These are phyloP conservation scores for Ptychodera flava DNA, from an alignment of 35 echinoderm and acorn worm species.

Conservation along the genomic window DNA sequence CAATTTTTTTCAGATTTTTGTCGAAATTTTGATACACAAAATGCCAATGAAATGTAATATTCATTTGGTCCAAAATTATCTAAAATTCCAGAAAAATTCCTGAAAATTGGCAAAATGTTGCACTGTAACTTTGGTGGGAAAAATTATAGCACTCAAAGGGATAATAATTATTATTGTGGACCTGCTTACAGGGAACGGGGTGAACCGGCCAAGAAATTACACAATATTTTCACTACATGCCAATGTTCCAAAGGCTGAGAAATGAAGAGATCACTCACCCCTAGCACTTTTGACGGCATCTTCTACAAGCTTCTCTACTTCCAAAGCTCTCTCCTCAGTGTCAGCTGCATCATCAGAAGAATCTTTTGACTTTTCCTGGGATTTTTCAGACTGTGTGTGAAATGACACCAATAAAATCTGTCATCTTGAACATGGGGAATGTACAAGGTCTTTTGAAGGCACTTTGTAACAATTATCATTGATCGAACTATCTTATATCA, in stretches of 20 bases:
- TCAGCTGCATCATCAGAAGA: not conserved
- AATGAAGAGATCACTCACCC: not conserved
- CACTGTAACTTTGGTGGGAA: too few species aligned
- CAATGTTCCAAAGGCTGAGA: not conserved
- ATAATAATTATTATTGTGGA: too few species aligned
- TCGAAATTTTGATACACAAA: too few species aligned
- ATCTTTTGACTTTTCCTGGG: not conserved
- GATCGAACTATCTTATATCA: not conserved
- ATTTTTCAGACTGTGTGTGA: not conserved
- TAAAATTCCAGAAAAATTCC: too few species aligned
- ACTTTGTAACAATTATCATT: not conserved
- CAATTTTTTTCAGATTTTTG: too few species aligned
- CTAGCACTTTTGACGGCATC: not conserved
- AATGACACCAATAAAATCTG: not conserved
- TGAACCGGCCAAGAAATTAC: not conserved
- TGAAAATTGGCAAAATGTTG: too few species aligned
- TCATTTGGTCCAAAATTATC: too few species aligned
- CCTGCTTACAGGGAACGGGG: too few species aligned
- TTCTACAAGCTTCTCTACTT: constrained; percentile 1
- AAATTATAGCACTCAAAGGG: too few species aligned
- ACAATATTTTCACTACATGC: not conserved
- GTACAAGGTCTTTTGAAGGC: not conserved
- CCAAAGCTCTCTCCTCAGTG: not conserved
- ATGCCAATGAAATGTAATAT: not conserved
- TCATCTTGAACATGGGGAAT: not conserved